Percentiles rank a stretch among this genome's conserved stretches.
Evolutionary conservation across 53 echinoderm and acorn worm genomes (phyloP).

Genomic region (Holothuria leucospilota): DNA sequence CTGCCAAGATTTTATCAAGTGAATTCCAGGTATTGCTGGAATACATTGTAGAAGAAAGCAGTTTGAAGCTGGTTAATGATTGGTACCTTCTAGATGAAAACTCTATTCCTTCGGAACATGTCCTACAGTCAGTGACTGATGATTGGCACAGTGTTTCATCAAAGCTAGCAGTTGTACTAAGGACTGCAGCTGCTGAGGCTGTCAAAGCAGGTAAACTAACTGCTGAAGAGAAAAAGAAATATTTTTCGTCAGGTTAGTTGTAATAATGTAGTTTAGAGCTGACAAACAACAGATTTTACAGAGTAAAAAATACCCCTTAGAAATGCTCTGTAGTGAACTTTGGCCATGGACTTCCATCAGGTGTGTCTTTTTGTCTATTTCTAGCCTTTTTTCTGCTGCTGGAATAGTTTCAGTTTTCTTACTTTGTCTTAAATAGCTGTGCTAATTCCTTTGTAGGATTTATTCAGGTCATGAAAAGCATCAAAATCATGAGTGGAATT

Average conservation of each 20-base stretch:
- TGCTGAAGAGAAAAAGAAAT: conserved; percentile 59
- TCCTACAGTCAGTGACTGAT: conserved; percentile 82
- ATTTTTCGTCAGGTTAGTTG: conserved; percentile 76
- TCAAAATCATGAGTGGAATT: too few relatives aligned
- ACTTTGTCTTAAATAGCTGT: too few relatives aligned
- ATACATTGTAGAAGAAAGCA: conserved; percentile 40
- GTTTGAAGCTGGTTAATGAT: conserved; percentile 60
- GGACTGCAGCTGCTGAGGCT: conserved; percentile 67
- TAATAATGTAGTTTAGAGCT: not conserved
- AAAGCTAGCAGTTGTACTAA: conserved; percentile 70
- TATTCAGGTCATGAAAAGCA: too few relatives aligned
- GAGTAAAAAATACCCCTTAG: too few relatives aligned
- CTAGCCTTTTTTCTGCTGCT: too few relatives aligned
- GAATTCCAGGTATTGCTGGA: conserved; percentile 70
- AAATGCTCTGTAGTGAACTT: too few relatives aligned
- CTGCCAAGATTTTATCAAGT: conserved; percentile 74
- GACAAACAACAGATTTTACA: too few relatives aligned
- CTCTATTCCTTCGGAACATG: conserved; percentile 73
- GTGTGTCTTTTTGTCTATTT: too few relatives aligned
- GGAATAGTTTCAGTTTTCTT: too few relatives aligned
- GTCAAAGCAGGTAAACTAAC: conserved; percentile 58
- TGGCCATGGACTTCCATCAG: too few relatives aligned
- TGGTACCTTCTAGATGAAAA: conserved; percentile 95
- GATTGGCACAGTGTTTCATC: conserved; percentile 69
- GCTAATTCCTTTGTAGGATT: too few relatives aligned